Conservation (phyloP, 2,888 invertebrate genomes). For the Cosmia pyralina region DNA sequence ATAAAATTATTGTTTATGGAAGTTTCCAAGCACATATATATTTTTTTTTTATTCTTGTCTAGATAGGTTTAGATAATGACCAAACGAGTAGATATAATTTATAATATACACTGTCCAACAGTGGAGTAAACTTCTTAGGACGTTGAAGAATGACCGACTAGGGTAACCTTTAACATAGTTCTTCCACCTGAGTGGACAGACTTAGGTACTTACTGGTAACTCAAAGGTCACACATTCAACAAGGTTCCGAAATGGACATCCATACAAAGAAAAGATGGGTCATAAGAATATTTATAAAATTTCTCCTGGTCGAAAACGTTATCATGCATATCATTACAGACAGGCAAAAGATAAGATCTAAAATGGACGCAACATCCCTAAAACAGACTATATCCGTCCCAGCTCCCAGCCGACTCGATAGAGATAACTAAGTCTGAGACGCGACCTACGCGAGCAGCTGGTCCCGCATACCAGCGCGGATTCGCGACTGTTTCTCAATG, state of each 20-base stretch:
- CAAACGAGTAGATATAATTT: too few relatives aligned
- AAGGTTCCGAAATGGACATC: not conserved
- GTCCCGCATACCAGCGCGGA: slow-evolving; percentile 62
- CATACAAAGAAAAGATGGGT: not conserved
- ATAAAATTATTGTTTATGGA: too few relatives aligned
- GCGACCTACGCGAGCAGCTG: slow-evolving; percentile 58
- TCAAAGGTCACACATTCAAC: too few relatives aligned
- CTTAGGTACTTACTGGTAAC: not conserved
- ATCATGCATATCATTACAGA: slow-evolving; percentile 1
- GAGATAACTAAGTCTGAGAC: slow-evolving; percentile 63
- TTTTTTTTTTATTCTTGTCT: too few relatives aligned
- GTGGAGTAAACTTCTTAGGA: too few relatives aligned
- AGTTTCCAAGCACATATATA: too few relatives aligned
- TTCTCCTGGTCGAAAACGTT: not conserved
- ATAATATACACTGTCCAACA: too few relatives aligned
- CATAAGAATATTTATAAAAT: not conserved
- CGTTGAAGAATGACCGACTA: too few relatives aligned
- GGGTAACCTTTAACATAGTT: not conserved
- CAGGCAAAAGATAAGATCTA: slow-evolving; percentile 40
- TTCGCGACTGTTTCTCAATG: slow-evolving; percentile 58
- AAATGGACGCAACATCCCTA: slow-evolving; percentile 58
- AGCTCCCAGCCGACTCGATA: slow-evolving; percentile 45
- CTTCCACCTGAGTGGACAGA: not conserved
- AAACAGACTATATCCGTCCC: slow-evolving; percentile 62
- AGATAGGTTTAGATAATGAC: too few relatives aligned